A percentile compares a stretch with the other conserved stretches of the same genome.
Evolutionary conservation across 2,113 vertebrate genomes (phyloP).

Genomic region (Spea bombifrons): DNA sequence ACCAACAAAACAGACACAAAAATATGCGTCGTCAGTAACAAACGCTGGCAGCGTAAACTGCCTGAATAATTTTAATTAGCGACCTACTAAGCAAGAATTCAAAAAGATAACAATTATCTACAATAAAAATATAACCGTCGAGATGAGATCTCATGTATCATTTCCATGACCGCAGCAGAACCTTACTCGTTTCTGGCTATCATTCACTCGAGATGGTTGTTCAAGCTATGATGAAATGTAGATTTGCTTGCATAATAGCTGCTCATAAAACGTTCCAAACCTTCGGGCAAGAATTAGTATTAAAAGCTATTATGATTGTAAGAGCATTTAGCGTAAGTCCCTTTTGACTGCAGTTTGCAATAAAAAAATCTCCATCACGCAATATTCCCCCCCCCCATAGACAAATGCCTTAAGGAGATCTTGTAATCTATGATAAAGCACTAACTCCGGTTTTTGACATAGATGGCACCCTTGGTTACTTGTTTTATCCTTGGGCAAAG

Average conservation of each 20-base stretch:
- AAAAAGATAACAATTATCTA: slow-evolving; percentile 67
- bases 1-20: neutral
- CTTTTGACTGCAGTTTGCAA: slow-evolving; percentile 81
- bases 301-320: slow-evolving; percentile 82
- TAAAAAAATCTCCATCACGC: slow-evolving; percentile 78
- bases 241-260: slow-evolving; percentile 73
- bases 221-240: slow-evolving; percentile 61
- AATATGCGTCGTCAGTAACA: slow-evolving; percentile 15
- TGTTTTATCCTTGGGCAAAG: slow-evolving; percentile 69
- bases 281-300: slow-evolving; percentile 93
- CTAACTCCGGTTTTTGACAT: slow-evolving; percentile 61
- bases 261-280: slow-evolving; percentile 73
- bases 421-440: slow-evolving; percentile 64
- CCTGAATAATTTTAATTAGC: slow-evolving; percentile 63
- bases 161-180: slow-evolving; percentile 69
- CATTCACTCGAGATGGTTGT: slow-evolving; percentile 69
- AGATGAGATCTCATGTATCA: slow-evolving; percentile 73
- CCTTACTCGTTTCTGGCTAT: slow-evolving; percentile 65
- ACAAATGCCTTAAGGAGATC: slow-evolving; percentile 63
- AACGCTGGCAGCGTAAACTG: slow-evolving; percentile 47
- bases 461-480: slow-evolving; percentile 52
- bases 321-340: slow-evolving; percentile 86
- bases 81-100: slow-evolving; percentile 65
- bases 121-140: slow-evolving; percentile 67
- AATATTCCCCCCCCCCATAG: slow-evolving; percentile 66